Conservation (phyloP, 2,888 invertebrate genomes). For the Lasioglossum villosulum region DNA sequence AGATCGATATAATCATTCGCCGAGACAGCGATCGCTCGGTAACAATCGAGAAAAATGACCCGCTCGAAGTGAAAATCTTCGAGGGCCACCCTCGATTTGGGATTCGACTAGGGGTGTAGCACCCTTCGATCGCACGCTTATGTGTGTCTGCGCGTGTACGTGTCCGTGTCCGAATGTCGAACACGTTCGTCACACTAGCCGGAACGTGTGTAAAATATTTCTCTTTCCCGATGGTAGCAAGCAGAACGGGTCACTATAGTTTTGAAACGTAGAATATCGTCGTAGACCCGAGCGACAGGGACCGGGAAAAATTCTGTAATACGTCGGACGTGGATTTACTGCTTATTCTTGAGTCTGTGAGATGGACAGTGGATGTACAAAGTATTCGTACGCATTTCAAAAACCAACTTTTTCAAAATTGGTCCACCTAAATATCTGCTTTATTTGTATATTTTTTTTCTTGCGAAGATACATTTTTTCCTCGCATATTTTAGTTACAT, state of each 20-base stretch:
- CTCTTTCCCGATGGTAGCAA: neutral
- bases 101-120: constrained; percentile 35
- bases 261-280: neutral
- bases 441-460: no score
- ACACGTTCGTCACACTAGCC: constrained; percentile 34
- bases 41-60: constrained; percentile 19
- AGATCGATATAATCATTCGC: constrained; percentile 55
- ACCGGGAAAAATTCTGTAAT: neutral
- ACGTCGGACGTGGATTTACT: neutral
- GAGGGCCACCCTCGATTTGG: constrained; percentile 35
- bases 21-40: constrained; percentile 35
- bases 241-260: neutral
- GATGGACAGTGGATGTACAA: no score
- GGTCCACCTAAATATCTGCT: no score
- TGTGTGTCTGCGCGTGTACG: constrained; percentile 3
- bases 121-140: constrained; percentile 32
- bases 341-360: neutral
- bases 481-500: no score
- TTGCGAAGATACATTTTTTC: no score
- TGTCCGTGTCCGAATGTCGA: constrained; percentile 28
- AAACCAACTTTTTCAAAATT: no score
- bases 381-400: no score
- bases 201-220: constrained; percentile 2
- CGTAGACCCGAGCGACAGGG: neutral
- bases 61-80: constrained; percentile 48